phyloP scores from a whole-genome alignment of 2,797 vertebrate species.

The Sparidentex hasta region DNA sequence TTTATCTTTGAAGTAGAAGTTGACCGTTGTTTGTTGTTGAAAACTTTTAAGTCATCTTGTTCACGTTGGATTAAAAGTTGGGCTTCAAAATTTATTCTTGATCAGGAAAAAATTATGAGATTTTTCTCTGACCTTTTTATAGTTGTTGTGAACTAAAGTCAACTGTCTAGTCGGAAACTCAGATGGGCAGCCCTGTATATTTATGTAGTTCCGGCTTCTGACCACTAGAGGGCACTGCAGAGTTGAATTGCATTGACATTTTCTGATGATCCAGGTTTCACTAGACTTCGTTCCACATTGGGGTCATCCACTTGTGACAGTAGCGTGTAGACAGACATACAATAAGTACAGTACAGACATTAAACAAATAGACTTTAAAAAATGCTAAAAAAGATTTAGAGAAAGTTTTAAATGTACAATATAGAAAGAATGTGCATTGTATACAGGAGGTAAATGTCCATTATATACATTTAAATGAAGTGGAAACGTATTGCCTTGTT shows the following conservation, averaged over 20 bases:
- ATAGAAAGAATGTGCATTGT: too few species aligned
- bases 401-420: too few species aligned
- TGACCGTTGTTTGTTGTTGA: background rate
- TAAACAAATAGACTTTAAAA: too few species aligned
- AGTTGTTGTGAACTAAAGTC: background rate
- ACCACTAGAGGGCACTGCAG: constrained; percentile 61
- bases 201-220: background rate
- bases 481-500: too few species aligned
- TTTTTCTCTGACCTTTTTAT: background rate
- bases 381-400: too few species aligned
- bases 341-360: too few species aligned
- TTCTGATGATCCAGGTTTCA: background rate
- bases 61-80: background rate
- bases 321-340: too few species aligned
- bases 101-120: background rate
- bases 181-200: background rate
- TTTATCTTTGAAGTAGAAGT: background rate
- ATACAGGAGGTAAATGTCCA: too few species aligned
- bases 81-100: background rate
- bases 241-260: background rate
- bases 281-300: too few species aligned
- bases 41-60: background rate
- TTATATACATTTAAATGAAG: too few species aligned
- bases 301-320: too few species aligned
- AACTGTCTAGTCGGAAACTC: background rate